Conservation (phyloP, 53 echinoderm and acorn worm species). For the Astropecten irregularis region DNA sequence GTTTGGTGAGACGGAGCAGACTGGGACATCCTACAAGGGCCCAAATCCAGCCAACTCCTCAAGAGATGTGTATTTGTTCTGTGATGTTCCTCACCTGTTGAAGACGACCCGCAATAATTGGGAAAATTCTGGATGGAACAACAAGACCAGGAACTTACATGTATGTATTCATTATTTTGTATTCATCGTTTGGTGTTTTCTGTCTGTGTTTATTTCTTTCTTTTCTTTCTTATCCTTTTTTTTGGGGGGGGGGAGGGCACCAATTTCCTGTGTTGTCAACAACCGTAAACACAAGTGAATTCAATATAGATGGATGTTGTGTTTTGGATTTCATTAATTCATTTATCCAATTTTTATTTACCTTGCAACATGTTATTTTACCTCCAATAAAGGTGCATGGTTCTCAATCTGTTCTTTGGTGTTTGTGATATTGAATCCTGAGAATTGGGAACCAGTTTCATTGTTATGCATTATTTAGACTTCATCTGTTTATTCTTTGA, state of each 20-base stretch:
- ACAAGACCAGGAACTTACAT: conserved; percentile 32
- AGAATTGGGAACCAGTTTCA: too few species aligned
- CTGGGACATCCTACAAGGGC: not conserved
- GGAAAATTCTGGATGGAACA: conserved; percentile 64
- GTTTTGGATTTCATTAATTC: too few species aligned
- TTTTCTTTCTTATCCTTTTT: too few species aligned
- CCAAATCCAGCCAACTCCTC: conserved; percentile 36
- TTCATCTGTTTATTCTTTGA: too few species aligned
- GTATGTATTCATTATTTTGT: not conserved
- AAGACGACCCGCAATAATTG: conserved; percentile 66
- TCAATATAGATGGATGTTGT: too few species aligned
- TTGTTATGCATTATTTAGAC: not conserved
- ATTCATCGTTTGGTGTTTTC: not conserved
- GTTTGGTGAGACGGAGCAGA: not conserved
- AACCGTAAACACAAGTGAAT: not conserved
- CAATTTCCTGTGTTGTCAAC: not conserved
- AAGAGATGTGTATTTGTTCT: conserved; percentile 63
- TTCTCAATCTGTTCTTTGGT: too few species aligned
- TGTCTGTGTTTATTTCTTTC: not conserved
- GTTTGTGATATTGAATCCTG: too few species aligned
- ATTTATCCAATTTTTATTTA: too few species aligned
- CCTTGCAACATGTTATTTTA: too few species aligned
- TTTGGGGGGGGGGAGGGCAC: too few species aligned
- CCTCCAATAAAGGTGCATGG: too few species aligned
- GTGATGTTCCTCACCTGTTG: conserved; percentile 65